These are phyloP conservation scores for Oscheius sp. DNA, from an alignment of 2,888 invertebrate genomes.

Conservation along the genomic window DNA sequence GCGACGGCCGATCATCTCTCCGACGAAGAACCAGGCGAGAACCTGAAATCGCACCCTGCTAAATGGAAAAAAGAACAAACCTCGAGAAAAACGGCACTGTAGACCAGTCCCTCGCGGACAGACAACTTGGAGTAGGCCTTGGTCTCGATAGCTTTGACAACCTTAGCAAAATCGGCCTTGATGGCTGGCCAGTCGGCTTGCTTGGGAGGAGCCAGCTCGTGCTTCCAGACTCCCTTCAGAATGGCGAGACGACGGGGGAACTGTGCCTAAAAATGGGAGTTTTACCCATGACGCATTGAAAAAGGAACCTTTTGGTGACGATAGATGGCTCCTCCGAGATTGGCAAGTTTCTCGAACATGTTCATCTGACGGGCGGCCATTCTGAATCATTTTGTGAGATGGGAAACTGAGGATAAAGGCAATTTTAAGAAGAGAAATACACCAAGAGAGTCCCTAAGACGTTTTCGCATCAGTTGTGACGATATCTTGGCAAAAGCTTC, in stretches of 20 bases:
- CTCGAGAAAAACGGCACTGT: constrained; percentile 36
- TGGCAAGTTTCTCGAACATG: constrained; percentile 67
- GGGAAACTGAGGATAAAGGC: not conserved
- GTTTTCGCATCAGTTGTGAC: no score
- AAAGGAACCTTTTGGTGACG: constrained; percentile 57
- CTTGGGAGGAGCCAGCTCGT: constrained; percentile 90
- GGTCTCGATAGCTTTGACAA: constrained; percentile 55
- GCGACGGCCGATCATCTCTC: constrained; percentile 95
- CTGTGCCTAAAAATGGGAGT: constrained; percentile 40
- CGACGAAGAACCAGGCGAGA: constrained; percentile 92
- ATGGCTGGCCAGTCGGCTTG: constrained; percentile 83
- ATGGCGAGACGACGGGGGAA: constrained; percentile 63
- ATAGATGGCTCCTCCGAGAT: constrained; percentile 60
- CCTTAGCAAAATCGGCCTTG: constrained; percentile 45
- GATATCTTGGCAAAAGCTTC: no score
- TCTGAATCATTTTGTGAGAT: not conserved
- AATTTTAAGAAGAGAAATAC: no score
- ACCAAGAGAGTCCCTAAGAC: no score
- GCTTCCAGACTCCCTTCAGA: constrained; percentile 85
- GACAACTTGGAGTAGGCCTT: constrained; percentile 53
- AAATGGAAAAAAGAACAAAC: constrained; percentile 4
- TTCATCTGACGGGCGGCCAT: constrained; percentile 60
- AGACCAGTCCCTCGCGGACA: constrained; percentile 43
- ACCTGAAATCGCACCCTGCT: constrained; percentile 83
- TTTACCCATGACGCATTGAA: not conserved